Evolutionary conservation across 2,113 vertebrate species (phyloP).

Genomic region (Ciconia maguari): DNA sequence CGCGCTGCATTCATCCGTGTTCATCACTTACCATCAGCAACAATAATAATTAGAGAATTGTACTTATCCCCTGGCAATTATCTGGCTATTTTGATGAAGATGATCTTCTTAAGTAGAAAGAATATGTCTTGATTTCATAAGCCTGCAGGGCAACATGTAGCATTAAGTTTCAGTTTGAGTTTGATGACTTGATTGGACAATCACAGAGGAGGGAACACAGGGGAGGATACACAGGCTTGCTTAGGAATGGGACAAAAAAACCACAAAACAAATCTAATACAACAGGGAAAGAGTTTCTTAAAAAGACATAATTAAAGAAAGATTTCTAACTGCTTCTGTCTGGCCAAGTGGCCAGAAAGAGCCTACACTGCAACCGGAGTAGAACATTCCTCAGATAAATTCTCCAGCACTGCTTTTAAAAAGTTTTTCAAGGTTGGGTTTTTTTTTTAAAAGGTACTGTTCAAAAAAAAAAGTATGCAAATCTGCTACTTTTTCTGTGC

Average conservation of each 20-base stretch:
- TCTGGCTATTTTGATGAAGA: conserved; percentile 34
- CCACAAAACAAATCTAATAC: background rate
- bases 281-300: background rate
- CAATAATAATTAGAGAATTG: conserved; percentile 37
- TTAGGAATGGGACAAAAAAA: background rate
- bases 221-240: background rate
- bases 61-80: conserved; percentile 43
- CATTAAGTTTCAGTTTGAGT: background rate
- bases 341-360: background rate
- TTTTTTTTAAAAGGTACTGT: background rate
- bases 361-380: background rate
- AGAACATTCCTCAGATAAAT: background rate
- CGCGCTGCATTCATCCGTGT: background rate
- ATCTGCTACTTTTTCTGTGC: background rate
- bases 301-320: background rate
- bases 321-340: background rate
- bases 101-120: conserved; percentile 17
- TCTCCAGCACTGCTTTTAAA: background rate
- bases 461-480: background rate
- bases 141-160: background rate
- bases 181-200: background rate
- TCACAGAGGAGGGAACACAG: background rate
- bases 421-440: background rate
- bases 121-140: conserved; percentile 40
- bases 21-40: background rate